Base-by-base conservation (phyloP, 2,797 vertebrate genomes). In the Acanthurus lineatus region DNA sequence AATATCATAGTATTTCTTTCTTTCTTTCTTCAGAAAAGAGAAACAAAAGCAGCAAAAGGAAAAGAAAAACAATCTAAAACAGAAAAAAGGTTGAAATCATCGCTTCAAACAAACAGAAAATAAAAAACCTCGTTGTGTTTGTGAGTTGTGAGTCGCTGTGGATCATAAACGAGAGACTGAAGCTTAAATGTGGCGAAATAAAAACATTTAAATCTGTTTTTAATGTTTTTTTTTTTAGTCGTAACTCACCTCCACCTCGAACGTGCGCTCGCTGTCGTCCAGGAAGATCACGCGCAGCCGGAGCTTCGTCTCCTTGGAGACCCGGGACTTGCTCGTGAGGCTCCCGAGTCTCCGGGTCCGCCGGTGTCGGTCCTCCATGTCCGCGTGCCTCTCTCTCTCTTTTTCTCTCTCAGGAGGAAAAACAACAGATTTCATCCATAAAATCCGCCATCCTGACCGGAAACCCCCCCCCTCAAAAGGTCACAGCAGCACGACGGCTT, bases 261-360 rank as follows among this genome's bases (percentile, higher is more conserved):
- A 96, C 48, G 93, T 91, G 75, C 94, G 91, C 88, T 96, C 95
- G 76, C 93, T 95, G 82, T 94, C 93, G 25, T 96, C 95, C 86
- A 96, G 85, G 76, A 96, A 95, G 47, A 95, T 60, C 40, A 96
- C 95, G 32, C 94, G 91, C 81, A 96, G 87, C 72, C 91, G 88
- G 81, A 95, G 91, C 69, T 91, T 92, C 7, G 87, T 89, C 61
- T 93, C 93, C 78, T 85, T 91, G 75, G 84, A 85, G 77, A 85
- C 81, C 52, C 85, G 85, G 44, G 82, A 69, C 81, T 38, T 85
- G 32, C 67, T 20, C 15, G 77, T 9, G 81, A 88, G 77, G 38
- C 88, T 87, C 52, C 76, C 77, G 48, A 89, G 77, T 42, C 74
- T 72, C 61, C 79, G 35, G 51, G 64, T 73, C 68, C 76, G 38